A percentile compares a stretch with the other conserved stretches of the same genome.
Conservation (phyloP, 2,888 invertebrate genomes). For the Lasioglossum figueresi region DNA sequence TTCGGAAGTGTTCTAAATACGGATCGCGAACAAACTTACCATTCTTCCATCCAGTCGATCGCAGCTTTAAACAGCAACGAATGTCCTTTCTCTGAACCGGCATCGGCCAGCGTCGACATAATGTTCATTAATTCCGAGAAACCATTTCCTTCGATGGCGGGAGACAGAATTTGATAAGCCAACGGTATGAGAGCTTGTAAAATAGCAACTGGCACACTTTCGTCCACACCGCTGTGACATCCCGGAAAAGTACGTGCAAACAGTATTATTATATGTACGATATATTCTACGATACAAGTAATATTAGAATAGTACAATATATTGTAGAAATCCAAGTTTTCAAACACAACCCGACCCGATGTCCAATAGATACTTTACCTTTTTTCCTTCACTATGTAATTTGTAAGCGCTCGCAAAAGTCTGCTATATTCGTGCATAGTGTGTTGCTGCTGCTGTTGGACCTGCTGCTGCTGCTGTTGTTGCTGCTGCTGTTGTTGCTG, state of each 20-base stretch:
- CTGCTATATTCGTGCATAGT: conserved; percentile 89
- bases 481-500: conserved; percentile 75
- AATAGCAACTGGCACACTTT: conserved; percentile 87
- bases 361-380: conserved; percentile 67
- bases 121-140: conserved; percentile 91
- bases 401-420: conserved; percentile 89
- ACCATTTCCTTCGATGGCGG: conserved; percentile 88
- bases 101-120: conserved; percentile 94
- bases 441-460: conserved; percentile 77
- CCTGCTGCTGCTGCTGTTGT: neutral
- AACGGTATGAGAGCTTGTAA: conserved; percentile 90
- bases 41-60: conserved; percentile 92
- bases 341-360: neutral
- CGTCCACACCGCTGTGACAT: conserved; percentile 85
- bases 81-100: conserved; percentile 93
- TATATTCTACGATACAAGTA: neutral
- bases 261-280: neutral
- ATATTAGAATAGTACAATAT: neutral
- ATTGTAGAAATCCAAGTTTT: neutral
- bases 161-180: conserved; percentile 88
- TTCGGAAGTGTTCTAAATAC: neutral
- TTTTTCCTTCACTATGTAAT: conserved; percentile 90
- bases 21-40: conserved; percentile 81
- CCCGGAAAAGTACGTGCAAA: neutral
- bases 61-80: conserved; percentile 91